Evolutionary conservation across 2,113 vertebrate genomes (phyloP).

Genomic region (Panthera uncia): DNA sequence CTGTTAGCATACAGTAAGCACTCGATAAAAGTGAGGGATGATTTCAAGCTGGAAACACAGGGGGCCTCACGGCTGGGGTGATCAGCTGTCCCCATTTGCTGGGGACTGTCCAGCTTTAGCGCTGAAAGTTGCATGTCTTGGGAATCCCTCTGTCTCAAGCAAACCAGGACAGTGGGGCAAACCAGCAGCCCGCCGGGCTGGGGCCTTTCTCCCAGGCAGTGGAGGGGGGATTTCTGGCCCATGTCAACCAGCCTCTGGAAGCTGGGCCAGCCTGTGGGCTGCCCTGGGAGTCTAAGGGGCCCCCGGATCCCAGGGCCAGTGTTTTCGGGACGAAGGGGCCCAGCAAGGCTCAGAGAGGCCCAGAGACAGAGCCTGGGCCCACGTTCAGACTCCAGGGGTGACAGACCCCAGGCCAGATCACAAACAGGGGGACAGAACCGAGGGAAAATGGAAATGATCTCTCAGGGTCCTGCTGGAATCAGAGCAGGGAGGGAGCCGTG

Average conservation of each 20-base stretch:
- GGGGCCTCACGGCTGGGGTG: background rate
- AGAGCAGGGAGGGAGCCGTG: slow-evolving; percentile 73
- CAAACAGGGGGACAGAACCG: background rate
- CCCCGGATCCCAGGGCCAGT: background rate
- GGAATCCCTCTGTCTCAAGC: background rate
- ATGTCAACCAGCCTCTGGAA: background rate
- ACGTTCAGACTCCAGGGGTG: background rate
- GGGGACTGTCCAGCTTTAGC: background rate
- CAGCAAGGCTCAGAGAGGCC: background rate
- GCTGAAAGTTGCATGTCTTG: background rate
- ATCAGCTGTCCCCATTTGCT: background rate
- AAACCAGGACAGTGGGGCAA: background rate
- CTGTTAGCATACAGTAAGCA: background rate
- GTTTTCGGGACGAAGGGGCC: background rate
- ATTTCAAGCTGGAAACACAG: background rate
- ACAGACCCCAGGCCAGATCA: background rate
- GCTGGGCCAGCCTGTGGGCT: background rate
- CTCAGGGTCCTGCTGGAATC: slow-evolving; percentile 78
- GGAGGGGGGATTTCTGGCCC: background rate
- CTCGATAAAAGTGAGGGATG: background rate
- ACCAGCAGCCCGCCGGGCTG: background rate
- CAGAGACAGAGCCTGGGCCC: background rate
- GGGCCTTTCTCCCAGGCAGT: background rate
- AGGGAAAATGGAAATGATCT: slow-evolving; percentile 71
- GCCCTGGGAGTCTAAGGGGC: background rate